These are phyloP conservation scores for Cryptus armator DNA, from an alignment of 2,888 invertebrate genomes.

Conservation along the genomic window DNA sequence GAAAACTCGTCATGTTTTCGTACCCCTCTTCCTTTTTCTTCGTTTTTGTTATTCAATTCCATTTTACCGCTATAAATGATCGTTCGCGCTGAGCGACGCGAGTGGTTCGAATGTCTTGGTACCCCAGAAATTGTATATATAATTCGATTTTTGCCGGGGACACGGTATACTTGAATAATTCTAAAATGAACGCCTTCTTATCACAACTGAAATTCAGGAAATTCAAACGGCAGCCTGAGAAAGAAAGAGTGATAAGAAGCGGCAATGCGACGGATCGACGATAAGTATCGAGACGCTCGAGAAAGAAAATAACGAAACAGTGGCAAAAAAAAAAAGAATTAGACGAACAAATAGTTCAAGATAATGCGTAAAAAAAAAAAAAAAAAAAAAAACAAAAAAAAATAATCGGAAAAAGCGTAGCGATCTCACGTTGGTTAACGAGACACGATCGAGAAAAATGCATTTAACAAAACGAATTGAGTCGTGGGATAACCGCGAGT, in stretches of 20 bases:
- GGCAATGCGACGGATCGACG: slow-evolving; percentile 35
- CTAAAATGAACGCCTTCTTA: slow-evolving; percentile 14
- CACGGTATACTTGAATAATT: background rate
- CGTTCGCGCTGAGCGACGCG: slow-evolving; percentile 46
- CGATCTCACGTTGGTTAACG: slow-evolving; percentile 41
- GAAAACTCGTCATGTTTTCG: background rate
- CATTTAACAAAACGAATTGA: slow-evolving; percentile 56
- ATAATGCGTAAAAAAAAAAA: slow-evolving; percentile 30
- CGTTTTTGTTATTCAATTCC: slow-evolving; percentile 21
- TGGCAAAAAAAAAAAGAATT: background rate
- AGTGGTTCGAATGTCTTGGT: slow-evolving; percentile 48
- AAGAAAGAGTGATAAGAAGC: slow-evolving; percentile 21
- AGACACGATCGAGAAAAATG: slow-evolving; percentile 44
- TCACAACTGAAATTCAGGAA: slow-evolving; percentile 47
- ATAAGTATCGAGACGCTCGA: slow-evolving; percentile 19
- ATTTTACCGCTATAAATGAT: slow-evolving; percentile 13
- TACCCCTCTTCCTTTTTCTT: background rate
- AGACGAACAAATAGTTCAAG: slow-evolving; percentile 25
- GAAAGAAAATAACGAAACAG: slow-evolving; percentile 1
- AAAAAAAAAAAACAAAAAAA: slow-evolving; percentile 33
- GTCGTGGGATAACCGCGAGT: slow-evolving; percentile 15
- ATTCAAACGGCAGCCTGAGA: slow-evolving; percentile 12
- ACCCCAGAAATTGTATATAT: slow-evolving; percentile 3
- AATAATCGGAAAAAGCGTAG: slow-evolving; percentile 6
- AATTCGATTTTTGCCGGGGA: slow-evolving; percentile 11